A percentile compares a stretch with the other conserved stretches of the same genome.
Evolutionary conservation across 2,113 vertebrate genomes (phyloP).

Genomic region (Paradoxurus hermaphroditus): DNA sequence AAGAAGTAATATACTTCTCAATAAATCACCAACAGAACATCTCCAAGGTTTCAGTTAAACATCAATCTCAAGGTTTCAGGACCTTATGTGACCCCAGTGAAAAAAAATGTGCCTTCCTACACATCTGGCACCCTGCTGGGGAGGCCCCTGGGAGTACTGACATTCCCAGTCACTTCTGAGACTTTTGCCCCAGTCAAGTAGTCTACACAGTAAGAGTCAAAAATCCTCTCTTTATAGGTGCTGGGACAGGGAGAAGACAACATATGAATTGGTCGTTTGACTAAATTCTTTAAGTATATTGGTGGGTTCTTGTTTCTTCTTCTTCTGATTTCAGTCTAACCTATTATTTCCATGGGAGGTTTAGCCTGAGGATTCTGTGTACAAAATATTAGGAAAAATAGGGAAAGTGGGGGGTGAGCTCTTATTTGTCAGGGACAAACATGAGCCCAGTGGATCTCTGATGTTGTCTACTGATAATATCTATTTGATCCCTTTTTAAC

Average conservation of each 20-base stretch:
- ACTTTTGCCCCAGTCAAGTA: not conserved
- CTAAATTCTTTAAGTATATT: not conserved
- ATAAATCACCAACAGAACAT: slow-evolving; percentile 21
- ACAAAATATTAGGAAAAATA: not conserved
- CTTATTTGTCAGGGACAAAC: not conserved
- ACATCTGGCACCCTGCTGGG: not conserved
- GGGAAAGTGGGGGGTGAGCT: not conserved
- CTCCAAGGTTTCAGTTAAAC: slow-evolving; percentile 3
- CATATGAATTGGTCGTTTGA: not conserved
- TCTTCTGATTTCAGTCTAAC: not conserved
- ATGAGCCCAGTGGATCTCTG: not conserved
- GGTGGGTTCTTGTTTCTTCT: not conserved
- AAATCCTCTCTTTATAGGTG: not conserved
- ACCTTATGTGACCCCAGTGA: not conserved
- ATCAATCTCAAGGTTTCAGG: not conserved
- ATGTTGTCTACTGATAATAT: not conserved
- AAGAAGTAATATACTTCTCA: not conserved
- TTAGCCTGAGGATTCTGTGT: not conserved
- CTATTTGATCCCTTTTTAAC: not conserved
- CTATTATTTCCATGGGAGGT: not conserved
- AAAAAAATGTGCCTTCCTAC: not conserved
- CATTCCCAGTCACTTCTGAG: not conserved
- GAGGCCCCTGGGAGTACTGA: too few relatives aligned
- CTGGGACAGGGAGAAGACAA: not conserved
- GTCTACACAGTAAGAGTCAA: not conserved